Evolutionary conservation across 1,140 invertebrate species (phyloP).

Genomic region (Camponotus floridanus): DNA sequence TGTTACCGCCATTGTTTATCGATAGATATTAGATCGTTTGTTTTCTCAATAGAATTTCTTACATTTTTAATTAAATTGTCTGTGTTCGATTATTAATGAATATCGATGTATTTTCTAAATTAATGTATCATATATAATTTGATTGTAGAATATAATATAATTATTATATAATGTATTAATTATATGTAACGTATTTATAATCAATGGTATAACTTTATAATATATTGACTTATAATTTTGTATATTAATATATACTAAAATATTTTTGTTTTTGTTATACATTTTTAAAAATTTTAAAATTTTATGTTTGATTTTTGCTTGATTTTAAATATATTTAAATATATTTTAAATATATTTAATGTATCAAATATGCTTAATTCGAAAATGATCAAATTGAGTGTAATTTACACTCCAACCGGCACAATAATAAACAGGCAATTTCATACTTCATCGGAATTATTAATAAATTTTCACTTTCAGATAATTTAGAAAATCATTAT

Average conservation of each 20-base stretch:
- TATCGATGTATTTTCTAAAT: no score
- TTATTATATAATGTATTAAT: background rate
- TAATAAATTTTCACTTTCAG: conserved; percentile 40
- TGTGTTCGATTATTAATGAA: background rate
- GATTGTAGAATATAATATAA: background rate
- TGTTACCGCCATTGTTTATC: conserved; percentile 8
- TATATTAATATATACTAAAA: background rate
- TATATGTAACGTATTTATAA: background rate
- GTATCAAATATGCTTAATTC: background rate
- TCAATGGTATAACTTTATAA: conserved; percentile 8
- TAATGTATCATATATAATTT: background rate
- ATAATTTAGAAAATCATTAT: conserved; percentile 47
- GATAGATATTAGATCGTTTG: background rate
- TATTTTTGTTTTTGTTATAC: background rate
- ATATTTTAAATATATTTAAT: conserved; percentile 3
- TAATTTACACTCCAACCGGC: conserved; percentile 30
- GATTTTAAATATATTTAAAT: conserved; percentile 28
- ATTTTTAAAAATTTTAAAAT: background rate
- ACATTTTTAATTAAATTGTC: background rate
- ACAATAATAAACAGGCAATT: conserved; percentile 19
- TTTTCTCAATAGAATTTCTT: background rate
- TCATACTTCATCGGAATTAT: conserved; percentile 31
- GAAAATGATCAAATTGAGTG: background rate
- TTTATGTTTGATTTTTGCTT: conserved; percentile 3
- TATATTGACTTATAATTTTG: background rate